phyloP scores from a whole-genome alignment of 2,888 invertebrate species.

The Limnephilus lunatus region DNA sequence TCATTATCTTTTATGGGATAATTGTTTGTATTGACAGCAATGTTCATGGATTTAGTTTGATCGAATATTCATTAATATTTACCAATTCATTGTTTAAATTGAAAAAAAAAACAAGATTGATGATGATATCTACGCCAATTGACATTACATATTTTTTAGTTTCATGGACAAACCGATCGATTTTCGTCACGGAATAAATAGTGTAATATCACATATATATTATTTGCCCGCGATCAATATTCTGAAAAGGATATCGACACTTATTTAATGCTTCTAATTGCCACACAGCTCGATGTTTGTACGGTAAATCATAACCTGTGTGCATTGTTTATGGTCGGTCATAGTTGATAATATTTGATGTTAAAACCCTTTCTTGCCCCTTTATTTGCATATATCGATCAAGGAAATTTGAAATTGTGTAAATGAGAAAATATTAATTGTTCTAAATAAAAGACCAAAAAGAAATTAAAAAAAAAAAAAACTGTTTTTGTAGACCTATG shows the following conservation, averaged over 20 bases:
- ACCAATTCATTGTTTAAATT: neutral
- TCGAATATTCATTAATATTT: neutral
- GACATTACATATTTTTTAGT: conserved; percentile 8
- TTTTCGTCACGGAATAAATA: neutral
- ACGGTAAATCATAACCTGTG: conserved; percentile 11
- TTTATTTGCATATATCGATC: neutral
- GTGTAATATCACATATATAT: neutral
- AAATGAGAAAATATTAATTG: too few relatives aligned
- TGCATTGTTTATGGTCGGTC: neutral
- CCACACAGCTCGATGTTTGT: conserved; percentile 21
- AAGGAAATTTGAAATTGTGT: too few relatives aligned
- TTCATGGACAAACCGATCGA: conserved; percentile 15
- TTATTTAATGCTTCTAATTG: conserved; percentile 23
- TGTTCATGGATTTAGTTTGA: neutral
- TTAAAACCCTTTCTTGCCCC: conserved; percentile 8
- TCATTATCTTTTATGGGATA: neutral
- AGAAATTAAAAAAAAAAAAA: too few relatives aligned
- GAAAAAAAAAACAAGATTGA: neutral
- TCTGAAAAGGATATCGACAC: conserved; percentile 25
- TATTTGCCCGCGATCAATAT: conserved; percentile 27
- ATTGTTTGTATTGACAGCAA: neutral
- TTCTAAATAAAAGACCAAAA: too few relatives aligned
- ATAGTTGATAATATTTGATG: conserved; percentile 10
- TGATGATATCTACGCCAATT: conserved; percentile 3
- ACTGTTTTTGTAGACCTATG: too few relatives aligned